Conservation (phyloP, 2,113 vertebrate species). For the Neofelis nebulosa region DNA sequence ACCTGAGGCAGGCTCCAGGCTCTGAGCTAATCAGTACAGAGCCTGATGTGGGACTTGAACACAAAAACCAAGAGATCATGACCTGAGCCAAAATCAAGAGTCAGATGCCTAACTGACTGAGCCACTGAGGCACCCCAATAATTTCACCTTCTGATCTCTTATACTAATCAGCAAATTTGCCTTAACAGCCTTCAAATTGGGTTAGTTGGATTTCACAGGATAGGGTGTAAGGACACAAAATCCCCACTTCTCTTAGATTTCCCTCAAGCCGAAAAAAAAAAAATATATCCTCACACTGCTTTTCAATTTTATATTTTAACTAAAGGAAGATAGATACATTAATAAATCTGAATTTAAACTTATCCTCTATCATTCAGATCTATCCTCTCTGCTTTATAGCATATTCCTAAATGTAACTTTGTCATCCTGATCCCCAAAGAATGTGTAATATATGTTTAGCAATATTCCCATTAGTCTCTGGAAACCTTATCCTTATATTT, state of each 20-base stretch:
- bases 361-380: neutral
- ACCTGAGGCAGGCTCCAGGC: too few species aligned
- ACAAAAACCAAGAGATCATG: too few species aligned
- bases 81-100: too few species aligned
- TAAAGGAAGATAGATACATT: neutral
- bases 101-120: too few species aligned
- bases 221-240: neutral
- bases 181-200: neutral
- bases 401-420: neutral
- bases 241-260: neutral
- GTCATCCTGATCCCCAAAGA: neutral
- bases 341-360: neutral
- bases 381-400: neutral
- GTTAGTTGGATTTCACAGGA: neutral
- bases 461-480: neutral
- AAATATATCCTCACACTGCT: neutral
- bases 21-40: too few species aligned
- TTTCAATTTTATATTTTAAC: conserved; percentile 18
- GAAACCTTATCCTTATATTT: conserved; percentile 32
- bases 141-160: neutral
- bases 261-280: neutral
- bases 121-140: neutral
- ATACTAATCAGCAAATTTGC: neutral
- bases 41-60: too few species aligned
- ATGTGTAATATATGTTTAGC: neutral